These are phyloP conservation scores for Neodontobutis hainanensis DNA, from an alignment of 2,113 vertebrate genomes.

Conservation along the genomic window DNA sequence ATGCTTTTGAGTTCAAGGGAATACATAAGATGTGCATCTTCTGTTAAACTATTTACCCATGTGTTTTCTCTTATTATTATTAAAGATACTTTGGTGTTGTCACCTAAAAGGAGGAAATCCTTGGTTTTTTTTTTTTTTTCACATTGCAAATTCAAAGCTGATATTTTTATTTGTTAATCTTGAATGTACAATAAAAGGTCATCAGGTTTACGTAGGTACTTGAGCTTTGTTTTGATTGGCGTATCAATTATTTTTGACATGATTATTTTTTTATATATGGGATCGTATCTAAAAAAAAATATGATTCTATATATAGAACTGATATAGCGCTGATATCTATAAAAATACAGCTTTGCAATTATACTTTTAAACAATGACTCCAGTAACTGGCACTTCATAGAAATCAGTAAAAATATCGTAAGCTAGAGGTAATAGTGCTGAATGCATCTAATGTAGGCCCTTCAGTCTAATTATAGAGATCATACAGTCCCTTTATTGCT, in stretches of 20 bases:
- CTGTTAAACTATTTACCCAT: slow-evolving; percentile 42
- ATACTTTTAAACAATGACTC: slow-evolving; percentile 36
- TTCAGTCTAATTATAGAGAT: slow-evolving; percentile 40
- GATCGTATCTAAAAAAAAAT: too few species aligned
- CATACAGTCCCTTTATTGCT: slow-evolving; percentile 34
- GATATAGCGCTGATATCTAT: too few species aligned
- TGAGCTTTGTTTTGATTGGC: slow-evolving; percentile 63
- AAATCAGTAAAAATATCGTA: slow-evolving; percentile 40
- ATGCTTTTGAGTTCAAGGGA: slow-evolving; percentile 61
- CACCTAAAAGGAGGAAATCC: slow-evolving; percentile 32
- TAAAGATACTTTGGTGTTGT: slow-evolving; percentile 41
- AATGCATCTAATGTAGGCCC: slow-evolving; percentile 34
- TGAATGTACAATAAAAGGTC: slow-evolving; percentile 73
- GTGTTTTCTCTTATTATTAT: slow-evolving; percentile 47
- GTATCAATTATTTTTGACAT: too few species aligned
- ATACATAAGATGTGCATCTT: slow-evolving; percentile 48
- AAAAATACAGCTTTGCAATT: slow-evolving; percentile 16
- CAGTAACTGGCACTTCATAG: slow-evolving; percentile 64
- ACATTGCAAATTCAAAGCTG: slow-evolving; percentile 21
- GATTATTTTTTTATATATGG: too few species aligned
- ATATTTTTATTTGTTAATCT: slow-evolving; percentile 32
- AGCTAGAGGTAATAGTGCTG: slow-evolving; percentile 27
- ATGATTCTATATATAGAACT: too few species aligned
- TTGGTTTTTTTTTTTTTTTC: slow-evolving; percentile 1
- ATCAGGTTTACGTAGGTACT: slow-evolving; percentile 70